Evolutionary conservation across 2,113 vertebrate species (phyloP).

Genomic region (Pituophis catenifer): DNA sequence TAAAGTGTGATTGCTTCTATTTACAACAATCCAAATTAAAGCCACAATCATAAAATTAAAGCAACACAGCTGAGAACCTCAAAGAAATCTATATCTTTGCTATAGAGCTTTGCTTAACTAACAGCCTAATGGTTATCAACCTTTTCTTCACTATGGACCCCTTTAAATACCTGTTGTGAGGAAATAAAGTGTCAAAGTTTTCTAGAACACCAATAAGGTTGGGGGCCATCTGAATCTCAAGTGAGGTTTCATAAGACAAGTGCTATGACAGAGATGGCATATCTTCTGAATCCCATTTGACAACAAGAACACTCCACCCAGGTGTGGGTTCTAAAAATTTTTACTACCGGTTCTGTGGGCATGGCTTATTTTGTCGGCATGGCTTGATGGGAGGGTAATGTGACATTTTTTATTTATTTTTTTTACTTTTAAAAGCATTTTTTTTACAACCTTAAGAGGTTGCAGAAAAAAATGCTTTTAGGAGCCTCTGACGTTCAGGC

Average conservation of each 20-base stretch:
- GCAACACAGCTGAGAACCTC: neutral
- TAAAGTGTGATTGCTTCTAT: neutral
- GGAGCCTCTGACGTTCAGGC: no score
- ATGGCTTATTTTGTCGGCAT: no score
- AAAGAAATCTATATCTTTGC: neutral
- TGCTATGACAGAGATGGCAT: neutral
- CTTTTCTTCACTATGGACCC: neutral
- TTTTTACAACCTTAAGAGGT: no score
- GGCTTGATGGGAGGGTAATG: no score
- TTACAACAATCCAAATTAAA: neutral
- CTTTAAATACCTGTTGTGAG: neutral
- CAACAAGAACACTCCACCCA: neutral
- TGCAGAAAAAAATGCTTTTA: no score
- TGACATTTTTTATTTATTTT: no score
- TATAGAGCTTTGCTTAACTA: neutral
- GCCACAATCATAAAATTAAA: neutral
- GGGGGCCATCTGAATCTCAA: neutral
- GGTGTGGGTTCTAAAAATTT: no score
- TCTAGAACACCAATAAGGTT: neutral
- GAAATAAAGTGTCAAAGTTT: neutral
- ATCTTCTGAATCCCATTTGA: neutral
- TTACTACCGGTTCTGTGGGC: no score
- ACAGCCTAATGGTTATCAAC: neutral
- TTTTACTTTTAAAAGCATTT: no score
- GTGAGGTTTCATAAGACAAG: neutral